Conservation (phyloP, 2,888 invertebrate genomes). For the Dicranocentrus wangi region DNA sequence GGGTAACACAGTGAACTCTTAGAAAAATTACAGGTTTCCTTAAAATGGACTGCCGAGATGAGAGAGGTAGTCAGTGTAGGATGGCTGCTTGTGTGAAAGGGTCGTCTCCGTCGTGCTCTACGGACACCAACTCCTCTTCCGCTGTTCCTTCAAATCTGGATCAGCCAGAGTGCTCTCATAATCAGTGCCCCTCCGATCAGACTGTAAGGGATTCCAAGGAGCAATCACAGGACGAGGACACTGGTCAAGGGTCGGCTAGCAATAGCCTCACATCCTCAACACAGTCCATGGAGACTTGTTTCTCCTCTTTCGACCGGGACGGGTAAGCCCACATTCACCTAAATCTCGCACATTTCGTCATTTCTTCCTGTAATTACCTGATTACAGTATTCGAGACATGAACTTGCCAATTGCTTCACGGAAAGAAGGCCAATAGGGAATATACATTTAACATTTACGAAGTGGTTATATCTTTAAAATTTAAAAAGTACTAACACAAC, state of each 20-base stretch:
- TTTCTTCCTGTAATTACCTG: too few relatives aligned
- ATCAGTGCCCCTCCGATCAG: not conserved
- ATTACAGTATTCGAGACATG: too few relatives aligned
- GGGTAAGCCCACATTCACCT: constrained; percentile 78
- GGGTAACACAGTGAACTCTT: too few relatives aligned
- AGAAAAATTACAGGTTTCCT: not conserved
- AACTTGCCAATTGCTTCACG: too few relatives aligned
- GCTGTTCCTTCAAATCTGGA: not conserved
- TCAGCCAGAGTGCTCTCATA: not conserved
- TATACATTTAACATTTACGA: too few relatives aligned
- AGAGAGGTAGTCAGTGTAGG: constrained; percentile 6
- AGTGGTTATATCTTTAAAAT: too few relatives aligned
- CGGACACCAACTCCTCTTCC: constrained; percentile 15
- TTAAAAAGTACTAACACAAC: too few relatives aligned
- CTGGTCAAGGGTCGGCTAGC: not conserved
- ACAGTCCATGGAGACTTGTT: constrained; percentile 87
- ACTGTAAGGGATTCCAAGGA: not conserved
- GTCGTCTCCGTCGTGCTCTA: constrained; percentile 2
- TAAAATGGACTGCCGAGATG: constrained; percentile 14
- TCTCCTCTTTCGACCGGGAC: constrained; percentile 92
- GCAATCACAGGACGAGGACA: not conserved
- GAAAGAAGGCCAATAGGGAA: too few relatives aligned
- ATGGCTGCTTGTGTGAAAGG: constrained; percentile 48
- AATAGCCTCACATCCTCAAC: not conserved
- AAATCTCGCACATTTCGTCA: not conserved